A percentile compares a stretch with the other conserved stretches of the same genome.
These are phyloP conservation scores for Apeira syringaria DNA, from an alignment of 2,888 invertebrate genomes.

Conservation along the genomic window DNA sequence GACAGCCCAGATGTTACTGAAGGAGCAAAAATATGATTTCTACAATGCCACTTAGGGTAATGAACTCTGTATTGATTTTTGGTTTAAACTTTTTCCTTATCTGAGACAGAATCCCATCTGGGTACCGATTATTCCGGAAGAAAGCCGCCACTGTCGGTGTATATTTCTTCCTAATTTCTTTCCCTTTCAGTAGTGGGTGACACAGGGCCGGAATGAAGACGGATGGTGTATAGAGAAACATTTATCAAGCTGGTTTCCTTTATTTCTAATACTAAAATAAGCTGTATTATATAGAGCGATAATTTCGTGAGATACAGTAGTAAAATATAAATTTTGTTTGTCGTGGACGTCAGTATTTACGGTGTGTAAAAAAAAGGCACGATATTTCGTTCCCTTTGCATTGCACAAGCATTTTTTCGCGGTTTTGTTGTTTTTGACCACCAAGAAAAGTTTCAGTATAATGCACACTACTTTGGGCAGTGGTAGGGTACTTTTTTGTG, in stretches of 20 bases:
- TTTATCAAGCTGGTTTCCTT: conserved; percentile 34
- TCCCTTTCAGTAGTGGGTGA: conserved; percentile 20
- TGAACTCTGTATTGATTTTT: background rate
- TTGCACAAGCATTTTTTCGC: too few relatives aligned
- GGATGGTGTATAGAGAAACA: conserved; percentile 27
- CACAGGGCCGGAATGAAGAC: conserved; percentile 33
- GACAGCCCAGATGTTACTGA: background rate
- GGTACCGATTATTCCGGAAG: background rate
- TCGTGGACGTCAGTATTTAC: too few relatives aligned
- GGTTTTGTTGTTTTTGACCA: too few relatives aligned
- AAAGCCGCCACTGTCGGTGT: conserved; percentile 6
- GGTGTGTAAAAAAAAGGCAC: too few relatives aligned
- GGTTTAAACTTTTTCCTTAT: conserved; percentile 1
- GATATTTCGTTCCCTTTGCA: too few relatives aligned
- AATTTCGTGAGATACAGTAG: too few relatives aligned
- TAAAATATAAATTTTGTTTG: too few relatives aligned
- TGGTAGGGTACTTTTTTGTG: too few relatives aligned
- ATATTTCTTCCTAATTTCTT: conserved; percentile 20
- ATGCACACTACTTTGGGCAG: too few relatives aligned
- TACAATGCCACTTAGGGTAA: background rate
- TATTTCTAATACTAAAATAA: conserved; percentile 9
- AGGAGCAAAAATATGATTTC: background rate
- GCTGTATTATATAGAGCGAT: background rate
- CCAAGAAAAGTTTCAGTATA: too few relatives aligned
- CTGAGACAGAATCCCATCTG: conserved; percentile 3